Evolutionary conservation across 2,888 invertebrate species (phyloP).

Genomic region (Opisthograptis luteolata): DNA sequence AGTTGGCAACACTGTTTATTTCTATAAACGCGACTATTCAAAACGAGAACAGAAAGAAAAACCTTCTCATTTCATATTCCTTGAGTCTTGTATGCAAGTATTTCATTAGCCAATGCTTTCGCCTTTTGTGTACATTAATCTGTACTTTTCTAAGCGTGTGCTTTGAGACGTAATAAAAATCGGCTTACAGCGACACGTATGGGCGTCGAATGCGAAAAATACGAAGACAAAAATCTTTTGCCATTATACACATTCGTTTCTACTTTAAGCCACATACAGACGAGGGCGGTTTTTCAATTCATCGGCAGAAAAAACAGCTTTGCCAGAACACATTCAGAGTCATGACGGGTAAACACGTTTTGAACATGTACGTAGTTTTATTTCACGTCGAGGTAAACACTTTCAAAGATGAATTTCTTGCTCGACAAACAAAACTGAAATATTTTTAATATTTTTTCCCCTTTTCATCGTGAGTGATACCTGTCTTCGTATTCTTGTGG

Average conservation of each 20-base stretch:
- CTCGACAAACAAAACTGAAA: conserved; percentile 69
- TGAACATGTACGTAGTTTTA: conserved; percentile 70
- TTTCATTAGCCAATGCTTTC: conserved; percentile 56
- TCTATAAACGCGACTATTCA: conserved; percentile 7
- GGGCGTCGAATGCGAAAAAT: conserved; percentile 62
- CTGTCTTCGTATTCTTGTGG: conserved; percentile 35
- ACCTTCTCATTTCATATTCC: conserved; percentile 38
- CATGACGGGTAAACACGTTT: conserved; percentile 65
- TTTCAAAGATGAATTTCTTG: conserved; percentile 73
- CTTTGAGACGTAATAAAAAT: conserved; percentile 78
- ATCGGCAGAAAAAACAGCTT: conserved; percentile 53
- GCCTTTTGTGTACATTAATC: conserved; percentile 63
- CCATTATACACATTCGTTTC: conserved; percentile 31
- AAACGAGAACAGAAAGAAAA: conserved; percentile 17
- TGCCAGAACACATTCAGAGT: conserved; percentile 57
- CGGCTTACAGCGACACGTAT: conserved; percentile 72
- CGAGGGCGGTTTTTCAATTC: conserved; percentile 48
- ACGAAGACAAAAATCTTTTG: conserved; percentile 44
- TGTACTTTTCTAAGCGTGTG: conserved; percentile 62
- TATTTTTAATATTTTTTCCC: conserved; percentile 62
- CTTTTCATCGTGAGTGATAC: conserved; percentile 48
- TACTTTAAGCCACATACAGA: conserved; percentile 38
- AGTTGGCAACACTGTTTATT: conserved; percentile 2
- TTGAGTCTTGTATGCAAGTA: conserved; percentile 37
- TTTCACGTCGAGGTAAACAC: conserved; percentile 71